These are phyloP conservation scores for Plusia festucae DNA, from an alignment of 2,888 invertebrate species.

Conservation along the genomic window DNA sequence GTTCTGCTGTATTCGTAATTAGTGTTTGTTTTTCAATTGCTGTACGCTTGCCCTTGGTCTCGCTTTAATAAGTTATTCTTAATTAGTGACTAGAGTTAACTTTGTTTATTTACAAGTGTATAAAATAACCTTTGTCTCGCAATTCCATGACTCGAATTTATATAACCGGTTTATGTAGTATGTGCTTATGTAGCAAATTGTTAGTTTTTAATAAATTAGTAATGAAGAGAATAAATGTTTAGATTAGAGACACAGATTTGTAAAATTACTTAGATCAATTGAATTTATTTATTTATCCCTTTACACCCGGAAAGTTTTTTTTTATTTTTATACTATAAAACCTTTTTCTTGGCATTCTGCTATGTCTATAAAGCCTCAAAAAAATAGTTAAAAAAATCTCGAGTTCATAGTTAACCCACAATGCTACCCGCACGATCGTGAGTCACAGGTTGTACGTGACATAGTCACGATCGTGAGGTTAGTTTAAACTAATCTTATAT, in stretches of 20 bases:
- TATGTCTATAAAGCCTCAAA: too few relatives aligned
- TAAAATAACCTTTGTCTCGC: conserved; percentile 28
- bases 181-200: not conserved
- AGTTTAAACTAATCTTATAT: too few relatives aligned
- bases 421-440: too few relatives aligned
- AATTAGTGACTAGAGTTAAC: not conserved
- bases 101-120: conserved; percentile 45
- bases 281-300: not conserved
- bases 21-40: not conserved
- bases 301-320: too few relatives aligned
- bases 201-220: not conserved
- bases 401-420: too few relatives aligned
- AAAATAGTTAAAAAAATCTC: too few relatives aligned
- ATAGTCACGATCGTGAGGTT: too few relatives aligned
- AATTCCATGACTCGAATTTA: not conserved
- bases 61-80: not conserved
- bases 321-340: too few relatives aligned
- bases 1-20: not conserved
- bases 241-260: not conserved
- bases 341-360: too few relatives aligned
- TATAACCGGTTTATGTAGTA: not conserved
- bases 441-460: too few relatives aligned
- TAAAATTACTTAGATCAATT: not conserved
- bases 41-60: not conserved
- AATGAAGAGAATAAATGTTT: not conserved